phyloP scores from a whole-genome alignment of 2,113 vertebrate species.

The Eretmochelys imbricata region DNA sequence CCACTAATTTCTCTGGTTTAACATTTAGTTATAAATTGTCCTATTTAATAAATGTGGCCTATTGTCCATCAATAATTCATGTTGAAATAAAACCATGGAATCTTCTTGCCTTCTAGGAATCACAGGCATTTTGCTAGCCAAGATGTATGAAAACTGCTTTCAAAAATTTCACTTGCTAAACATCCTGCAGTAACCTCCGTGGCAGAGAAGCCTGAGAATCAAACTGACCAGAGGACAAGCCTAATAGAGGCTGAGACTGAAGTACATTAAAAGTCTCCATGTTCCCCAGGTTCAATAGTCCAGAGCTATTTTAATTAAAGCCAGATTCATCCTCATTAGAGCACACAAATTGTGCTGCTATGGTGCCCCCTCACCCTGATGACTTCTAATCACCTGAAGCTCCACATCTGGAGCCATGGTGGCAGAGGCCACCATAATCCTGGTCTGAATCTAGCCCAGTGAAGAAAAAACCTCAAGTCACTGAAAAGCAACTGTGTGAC shows the following conservation, averaged over 20 bases:
- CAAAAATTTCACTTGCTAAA: neutral
- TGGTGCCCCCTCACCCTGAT: neutral
- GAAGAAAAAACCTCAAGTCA: neutral
- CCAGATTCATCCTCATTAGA: neutral
- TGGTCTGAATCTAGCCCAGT: neutral
- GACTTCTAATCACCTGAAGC: no score
- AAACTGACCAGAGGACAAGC: neutral
- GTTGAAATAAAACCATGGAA: neutral
- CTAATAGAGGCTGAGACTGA: neutral
- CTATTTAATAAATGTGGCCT: neutral
- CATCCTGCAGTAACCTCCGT: neutral
- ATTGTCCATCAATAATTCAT: neutral
- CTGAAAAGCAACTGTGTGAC: neutral
- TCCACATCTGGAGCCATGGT: no score
- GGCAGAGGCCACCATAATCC: no score
- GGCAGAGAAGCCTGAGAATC: neutral
- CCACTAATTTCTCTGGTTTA: neutral
- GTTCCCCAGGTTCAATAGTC: neutral
- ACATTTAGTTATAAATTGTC: neutral
- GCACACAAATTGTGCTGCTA: neutral
- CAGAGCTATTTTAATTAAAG: neutral
- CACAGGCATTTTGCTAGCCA: neutral
- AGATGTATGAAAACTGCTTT: neutral
- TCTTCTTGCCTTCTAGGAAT: fast-evolving
- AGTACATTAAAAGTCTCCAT: neutral